Percentiles rank a stretch among this genome's conserved stretches.
phyloP scores from a whole-genome alignment of 1,140 invertebrate species.

The Hypothenemus hampei region DNA sequence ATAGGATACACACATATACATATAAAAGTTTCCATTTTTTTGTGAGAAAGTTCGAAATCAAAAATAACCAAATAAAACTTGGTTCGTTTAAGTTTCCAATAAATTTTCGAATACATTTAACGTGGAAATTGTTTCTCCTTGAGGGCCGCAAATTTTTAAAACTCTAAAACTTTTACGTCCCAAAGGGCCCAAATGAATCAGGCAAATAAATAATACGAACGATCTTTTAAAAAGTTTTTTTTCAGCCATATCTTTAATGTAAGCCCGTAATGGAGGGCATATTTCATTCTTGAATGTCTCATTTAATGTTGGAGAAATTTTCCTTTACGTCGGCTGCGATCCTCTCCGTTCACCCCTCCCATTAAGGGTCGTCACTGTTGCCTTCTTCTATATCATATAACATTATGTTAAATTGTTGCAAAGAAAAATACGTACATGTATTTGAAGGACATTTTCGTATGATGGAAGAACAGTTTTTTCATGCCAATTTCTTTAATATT shows the following conservation, averaged over 20 bases:
- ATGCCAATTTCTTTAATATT: neutral
- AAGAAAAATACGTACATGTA: neutral
- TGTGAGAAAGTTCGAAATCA: no score
- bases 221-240: slow-evolving; percentile 37
- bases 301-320: slow-evolving; percentile 34
- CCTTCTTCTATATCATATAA: neutral
- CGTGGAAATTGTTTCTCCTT: slow-evolving; percentile 15
- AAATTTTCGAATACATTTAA: slow-evolving; percentile 17
- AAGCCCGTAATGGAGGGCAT: slow-evolving; percentile 40
- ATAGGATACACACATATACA: no score
- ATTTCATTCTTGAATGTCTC: slow-evolving; percentile 39
- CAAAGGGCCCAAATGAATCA: slow-evolving; percentile 36
- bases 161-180: slow-evolving; percentile 35
- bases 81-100: slow-evolving; percentile 5
- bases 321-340: slow-evolving; percentile 24
- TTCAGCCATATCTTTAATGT: slow-evolving; percentile 42
- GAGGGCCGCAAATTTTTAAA: slow-evolving; percentile 27
- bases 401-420: neutral
- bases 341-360: slow-evolving; percentile 1
- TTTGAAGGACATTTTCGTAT: neutral
- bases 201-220: slow-evolving; percentile 37
- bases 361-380: slow-evolving; percentile 1
- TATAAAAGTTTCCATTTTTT: no score
- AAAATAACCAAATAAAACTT: no score
- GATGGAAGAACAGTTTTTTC: neutral